Evolutionary conservation across 1,140 invertebrate species (phyloP), one percentile per base, ranked within the genome.

Genomic region (Tetramorium simillimum): DNA sequence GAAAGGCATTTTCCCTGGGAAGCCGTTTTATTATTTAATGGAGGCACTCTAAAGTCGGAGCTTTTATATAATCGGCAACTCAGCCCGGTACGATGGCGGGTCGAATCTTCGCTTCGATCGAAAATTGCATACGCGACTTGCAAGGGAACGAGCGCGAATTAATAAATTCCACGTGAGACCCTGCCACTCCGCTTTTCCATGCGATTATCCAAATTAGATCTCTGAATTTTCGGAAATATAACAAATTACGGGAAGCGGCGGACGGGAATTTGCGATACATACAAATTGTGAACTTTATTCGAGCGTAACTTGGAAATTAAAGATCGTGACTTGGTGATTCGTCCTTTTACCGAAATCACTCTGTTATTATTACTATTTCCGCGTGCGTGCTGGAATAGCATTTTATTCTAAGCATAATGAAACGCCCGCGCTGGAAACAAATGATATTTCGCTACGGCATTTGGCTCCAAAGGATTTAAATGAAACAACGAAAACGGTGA

Each of bases 1-100:
- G 58, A 88, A 75, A 76, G 75, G 69, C 78, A 65, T 80, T 89
- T 89, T 65, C 60, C 28, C 24, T n/a, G 12, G 16, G 75, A 53
- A 60, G 18, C 65, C 51, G 9, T 75, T 88, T 51, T 56, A 80
- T 88, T 80, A 73, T 78, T 86, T 89, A 80, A 80, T 40, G 40
- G 37, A 80, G 70, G 51, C 51, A 33, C 63, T 80, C 21, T 43
- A 37, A 40, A 40, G 28, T 56, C 33, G 21, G 24, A 56, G 37
- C 12, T 56, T 70, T 56, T 28, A 43, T 43, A 56, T 70, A 81
- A 81, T 60, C 63, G 40, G 56, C 46, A 40, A 56, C 14, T 56
- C 16, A 10, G 33, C n/a, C 3, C 1, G 14, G 14, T 14, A 21
- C 37, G 5, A 18, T 21, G 10, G 43, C 14, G 18, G 21, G 18